Evolutionary conservation across 2,888 invertebrate species (phyloP).

Genomic region (Dioctria rufipes): DNA sequence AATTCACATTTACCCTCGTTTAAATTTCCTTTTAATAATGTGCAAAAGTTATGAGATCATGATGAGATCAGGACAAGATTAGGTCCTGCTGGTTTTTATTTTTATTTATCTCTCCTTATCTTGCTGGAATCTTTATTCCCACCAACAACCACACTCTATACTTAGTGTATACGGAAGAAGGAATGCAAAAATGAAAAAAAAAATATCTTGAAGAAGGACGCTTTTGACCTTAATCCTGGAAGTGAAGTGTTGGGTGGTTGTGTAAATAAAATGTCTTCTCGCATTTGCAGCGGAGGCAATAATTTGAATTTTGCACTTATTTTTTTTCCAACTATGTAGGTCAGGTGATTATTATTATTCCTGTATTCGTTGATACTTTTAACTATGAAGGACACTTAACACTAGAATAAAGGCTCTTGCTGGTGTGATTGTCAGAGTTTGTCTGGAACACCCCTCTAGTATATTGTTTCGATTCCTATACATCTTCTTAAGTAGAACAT

Average conservation of each 20-base stretch:
- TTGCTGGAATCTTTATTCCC: neutral
- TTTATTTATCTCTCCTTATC: neutral
- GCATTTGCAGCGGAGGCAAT: neutral
- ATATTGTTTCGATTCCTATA: too few species aligned
- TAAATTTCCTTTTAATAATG: neutral
- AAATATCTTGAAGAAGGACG: neutral
- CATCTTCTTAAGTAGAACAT: too few species aligned
- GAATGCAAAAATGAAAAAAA: too few species aligned
- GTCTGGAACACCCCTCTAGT: too few species aligned
- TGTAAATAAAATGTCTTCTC: neutral
- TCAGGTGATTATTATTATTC: neutral
- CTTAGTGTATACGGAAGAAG: too few species aligned
- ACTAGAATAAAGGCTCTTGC: too few species aligned
- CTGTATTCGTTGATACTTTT: neutral
- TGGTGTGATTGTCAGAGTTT: too few species aligned
- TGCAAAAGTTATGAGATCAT: neutral
- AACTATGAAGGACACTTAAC: too few species aligned
- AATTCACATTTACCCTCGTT: conserved; percentile 9
- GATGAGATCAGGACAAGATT: neutral
- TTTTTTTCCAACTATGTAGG: neutral
- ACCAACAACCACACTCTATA: neutral
- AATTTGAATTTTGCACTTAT: neutral
- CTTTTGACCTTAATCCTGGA: neutral
- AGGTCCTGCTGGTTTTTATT: neutral
- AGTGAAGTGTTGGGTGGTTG: neutral